Base-by-base conservation (phyloP, 2,888 invertebrate species). In the Microctonus brassicae region DNA sequence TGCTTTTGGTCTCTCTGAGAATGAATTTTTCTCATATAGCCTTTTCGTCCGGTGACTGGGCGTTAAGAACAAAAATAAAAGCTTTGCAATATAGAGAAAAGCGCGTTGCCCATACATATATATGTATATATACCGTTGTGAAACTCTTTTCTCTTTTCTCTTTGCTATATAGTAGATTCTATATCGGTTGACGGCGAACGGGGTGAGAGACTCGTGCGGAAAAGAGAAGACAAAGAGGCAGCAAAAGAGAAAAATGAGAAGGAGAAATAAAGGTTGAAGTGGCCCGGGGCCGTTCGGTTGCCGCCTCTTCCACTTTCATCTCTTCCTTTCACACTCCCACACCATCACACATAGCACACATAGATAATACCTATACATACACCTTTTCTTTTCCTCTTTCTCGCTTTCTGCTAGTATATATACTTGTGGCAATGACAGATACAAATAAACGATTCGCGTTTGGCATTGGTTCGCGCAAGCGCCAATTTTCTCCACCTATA, bases 361-460 rank as follows among this genome's bases (percentile, higher is more conserved):
- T 9, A 36, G 7, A 33, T 33, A 33, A 36, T 10, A 36, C 6
- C 10, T 10, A 36, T 36, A 13, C 39, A 47, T n/a, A 20, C 17
- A 20, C 47, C 5, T 47, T 9, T n/a, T n/a, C n/a, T n/a, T 42
- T 42, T 47, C 47, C 17, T 61, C 33, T 22, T 65, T 70, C 47
- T 55, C 62, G 34, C 64, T 52, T 68, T 69, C 66, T 69, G 39
- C 53, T 57, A 5, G 22, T 22, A 62, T 34, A 42, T 29, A 77
- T 77, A 76, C 76, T 79, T 79, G 80, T 80, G 79, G 85, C 86
- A 87, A 86, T 87, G 86, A 86, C 86, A 86, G 86, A 86, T 87
- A 86, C 86, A 87, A 87, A 87, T 87, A 86, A 87, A 86, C 84
- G 87, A 86, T 84, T 81, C 79, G 70, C 77, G 78, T 74, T 76